Conservation (phyloP, 2,888 invertebrate species). For the Drosophila eohydei region DNA sequence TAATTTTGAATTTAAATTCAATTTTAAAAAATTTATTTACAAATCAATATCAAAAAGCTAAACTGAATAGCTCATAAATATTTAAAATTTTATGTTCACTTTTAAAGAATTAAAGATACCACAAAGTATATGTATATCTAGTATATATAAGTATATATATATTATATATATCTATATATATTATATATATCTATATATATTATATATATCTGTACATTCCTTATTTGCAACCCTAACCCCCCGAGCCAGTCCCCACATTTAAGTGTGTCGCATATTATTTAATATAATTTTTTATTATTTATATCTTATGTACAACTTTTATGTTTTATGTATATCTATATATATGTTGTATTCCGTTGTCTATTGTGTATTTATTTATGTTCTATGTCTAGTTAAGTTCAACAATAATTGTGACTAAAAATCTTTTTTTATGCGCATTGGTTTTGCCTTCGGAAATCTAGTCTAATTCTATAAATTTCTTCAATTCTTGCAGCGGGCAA, state of each 20-base stretch:
- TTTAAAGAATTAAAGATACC: not conserved
- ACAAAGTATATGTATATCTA: not conserved
- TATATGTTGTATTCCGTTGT: slow-evolving; percentile 67
- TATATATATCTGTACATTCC: slow-evolving; percentile 1
- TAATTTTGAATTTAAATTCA: too few relatives aligned
- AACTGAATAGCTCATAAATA: slow-evolving; percentile 3
- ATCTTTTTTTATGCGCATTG: slow-evolving; percentile 5
- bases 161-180: not conserved
- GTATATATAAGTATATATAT: not conserved
- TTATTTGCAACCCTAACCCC: not conserved
- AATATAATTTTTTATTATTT: slow-evolving; percentile 10
- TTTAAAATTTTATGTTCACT: slow-evolving; percentile 6
- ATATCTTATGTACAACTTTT: slow-evolving; percentile 30
- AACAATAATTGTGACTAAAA: slow-evolving; percentile 67
- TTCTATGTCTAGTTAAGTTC: slow-evolving; percentile 56
- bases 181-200: not conserved
- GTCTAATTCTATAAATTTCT: not conserved
- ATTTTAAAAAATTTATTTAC: not conserved
- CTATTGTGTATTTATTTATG: slow-evolving; percentile 62
- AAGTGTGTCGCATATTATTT: slow-evolving; percentile 22
- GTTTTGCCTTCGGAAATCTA: not conserved
- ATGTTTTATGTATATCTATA: slow-evolving; percentile 21
- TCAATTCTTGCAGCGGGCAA: slow-evolving; percentile 63
- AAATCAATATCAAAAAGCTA: not conserved
- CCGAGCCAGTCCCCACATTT: not conserved